Conservation (phyloP, 2,888 invertebrate genomes). For the Clostera curtula region DNA sequence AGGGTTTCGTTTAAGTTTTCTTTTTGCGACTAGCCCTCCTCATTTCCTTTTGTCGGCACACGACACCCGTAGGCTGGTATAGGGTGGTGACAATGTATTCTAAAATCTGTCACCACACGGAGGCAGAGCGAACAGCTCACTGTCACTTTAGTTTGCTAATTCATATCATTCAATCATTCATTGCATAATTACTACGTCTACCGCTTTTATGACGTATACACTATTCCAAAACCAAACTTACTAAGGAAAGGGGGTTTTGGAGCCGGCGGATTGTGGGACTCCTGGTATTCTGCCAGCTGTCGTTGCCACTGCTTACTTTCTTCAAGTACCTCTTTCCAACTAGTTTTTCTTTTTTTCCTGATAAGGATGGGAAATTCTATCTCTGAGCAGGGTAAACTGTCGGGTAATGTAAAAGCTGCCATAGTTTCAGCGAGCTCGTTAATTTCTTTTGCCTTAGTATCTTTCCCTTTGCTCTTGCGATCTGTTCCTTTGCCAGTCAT, state of each 20-base stretch:
- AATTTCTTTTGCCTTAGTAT: constrained; percentile 24
- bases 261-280: constrained; percentile 30
- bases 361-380: constrained; percentile 49
- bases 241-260: constrained; percentile 48
- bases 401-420: constrained; percentile 47
- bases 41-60: too few relatives aligned
- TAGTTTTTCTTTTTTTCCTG: constrained; percentile 30
- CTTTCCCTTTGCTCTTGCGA: constrained; percentile 45
- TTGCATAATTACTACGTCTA: too few relatives aligned
- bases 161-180: too few relatives aligned
- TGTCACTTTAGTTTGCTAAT: too few relatives aligned
- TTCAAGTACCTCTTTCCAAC: constrained; percentile 48
- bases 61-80: too few relatives aligned
- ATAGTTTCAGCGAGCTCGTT: constrained; percentile 32
- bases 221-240: constrained; percentile 19
- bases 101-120: too few relatives aligned
- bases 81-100: too few relatives aligned
- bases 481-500: constrained; percentile 51
- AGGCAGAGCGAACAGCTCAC: too few relatives aligned
- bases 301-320: constrained; percentile 36
- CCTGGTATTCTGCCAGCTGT: constrained; percentile 38
- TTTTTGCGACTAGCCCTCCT: too few relatives aligned
- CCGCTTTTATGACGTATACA: too few relatives aligned
- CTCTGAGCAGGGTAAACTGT: constrained; percentile 57
- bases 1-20: too few relatives aligned